Conservation (phyloP, 2,888 invertebrate genomes). For the Oscheius myriophilus region DNA sequence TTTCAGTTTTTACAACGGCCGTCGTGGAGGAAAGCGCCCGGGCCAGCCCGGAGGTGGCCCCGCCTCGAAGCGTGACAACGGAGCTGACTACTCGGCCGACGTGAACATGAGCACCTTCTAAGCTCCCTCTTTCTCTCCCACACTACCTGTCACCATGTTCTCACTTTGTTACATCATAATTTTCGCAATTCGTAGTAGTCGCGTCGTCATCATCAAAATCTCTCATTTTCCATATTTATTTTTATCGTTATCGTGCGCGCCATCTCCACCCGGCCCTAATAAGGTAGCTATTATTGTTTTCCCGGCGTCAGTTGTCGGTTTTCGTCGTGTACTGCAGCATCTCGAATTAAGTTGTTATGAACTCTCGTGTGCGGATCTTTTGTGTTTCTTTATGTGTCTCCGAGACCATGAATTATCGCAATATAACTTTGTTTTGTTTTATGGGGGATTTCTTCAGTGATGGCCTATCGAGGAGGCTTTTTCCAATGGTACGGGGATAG, state of each 20-base stretch:
- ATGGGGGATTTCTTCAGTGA: too few relatives aligned
- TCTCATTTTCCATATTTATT: not conserved
- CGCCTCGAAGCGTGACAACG: constrained; percentile 64
- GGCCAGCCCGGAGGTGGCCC: constrained; percentile 64
- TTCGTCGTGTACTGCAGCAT: not conserved
- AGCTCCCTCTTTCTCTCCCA: not conserved
- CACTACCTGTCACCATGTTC: constrained; percentile 9
- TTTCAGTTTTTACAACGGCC: constrained; percentile 6
- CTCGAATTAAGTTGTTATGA: constrained; percentile 3
- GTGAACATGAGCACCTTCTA: constrained; percentile 59
- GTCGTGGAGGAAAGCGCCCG: constrained; percentile 55
- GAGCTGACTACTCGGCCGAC: constrained; percentile 63
- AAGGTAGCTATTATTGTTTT: not conserved
- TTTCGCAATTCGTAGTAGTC: too few relatives aligned
- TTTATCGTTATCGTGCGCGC: not conserved
- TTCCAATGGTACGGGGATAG: too few relatives aligned
- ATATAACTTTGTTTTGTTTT: too few relatives aligned
- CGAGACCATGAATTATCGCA: too few relatives aligned
- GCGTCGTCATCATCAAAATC: too few relatives aligned
- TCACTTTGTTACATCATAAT: not conserved
- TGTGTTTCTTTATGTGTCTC: too few relatives aligned
- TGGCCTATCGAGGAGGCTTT: too few relatives aligned
- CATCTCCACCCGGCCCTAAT: not conserved
- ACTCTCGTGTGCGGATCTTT: too few relatives aligned
- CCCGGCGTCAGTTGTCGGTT: not conserved